Base-by-base conservation (phyloP, 2,888 invertebrate genomes). In the Drosophila hawaiiensis region DNA sequence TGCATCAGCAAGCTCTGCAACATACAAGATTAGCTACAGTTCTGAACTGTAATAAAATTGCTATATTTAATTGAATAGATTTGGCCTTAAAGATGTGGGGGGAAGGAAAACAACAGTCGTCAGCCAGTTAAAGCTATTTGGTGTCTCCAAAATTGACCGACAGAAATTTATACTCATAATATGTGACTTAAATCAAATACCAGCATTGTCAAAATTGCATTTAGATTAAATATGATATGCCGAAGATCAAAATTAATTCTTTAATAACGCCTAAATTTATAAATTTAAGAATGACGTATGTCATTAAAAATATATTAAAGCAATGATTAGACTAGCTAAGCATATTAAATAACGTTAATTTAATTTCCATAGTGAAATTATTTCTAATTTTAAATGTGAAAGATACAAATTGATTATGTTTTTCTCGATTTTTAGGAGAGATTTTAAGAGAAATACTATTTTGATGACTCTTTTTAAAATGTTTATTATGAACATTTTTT, bases 1-100 rank as follows among this genome's bases (percentile, higher is more conserved):
- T 58, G 41, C 29, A 41, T 22, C 53, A 64, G 55, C 29, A 50
- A 50, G 56, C 16, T 22, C 14, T 28, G 37, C 22, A n/a, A 28
- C 0, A n/a, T 3, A 28, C 12, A n/a, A 37, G 9, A 14, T 9
- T 12, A 28, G n/a, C 9, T 39, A 39, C 19, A 39, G 14, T 3
- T 14, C 25, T 25, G 35, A 55, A 4, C 22, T 22, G 22, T 22
- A 47, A 47, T 47, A 2, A 14, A 14, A 47, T 14, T 4, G 3
- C 14, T 47, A 22, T 22, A 25, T 16, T 16, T 25, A 16, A 28
- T 22, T 14, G 9, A 16, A 47, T 47, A 0, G 14, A 4, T 14
- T 35, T 14, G 14, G 14, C 4, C 14, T 33, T 33, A 12, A 33
- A 33, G 33, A 22, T 47, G 47, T 14, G 47, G 22, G 7, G 7